Percentiles rank a stretch among this genome's conserved stretches.
phyloP scores from a whole-genome alignment of 2,888 invertebrate species.

The Thecophora atra region DNA sequence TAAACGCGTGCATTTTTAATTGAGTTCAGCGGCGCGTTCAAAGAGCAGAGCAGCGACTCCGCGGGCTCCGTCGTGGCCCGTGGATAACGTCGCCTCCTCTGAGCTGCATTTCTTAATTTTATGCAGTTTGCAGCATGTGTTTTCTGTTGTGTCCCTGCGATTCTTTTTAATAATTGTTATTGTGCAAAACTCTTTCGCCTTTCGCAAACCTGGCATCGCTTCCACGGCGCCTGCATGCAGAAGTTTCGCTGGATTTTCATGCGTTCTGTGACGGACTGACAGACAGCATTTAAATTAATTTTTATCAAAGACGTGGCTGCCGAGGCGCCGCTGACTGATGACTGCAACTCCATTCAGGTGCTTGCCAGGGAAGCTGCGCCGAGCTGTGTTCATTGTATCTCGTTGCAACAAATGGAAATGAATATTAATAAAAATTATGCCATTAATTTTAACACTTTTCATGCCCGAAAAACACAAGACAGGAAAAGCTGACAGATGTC shows the following conservation, averaged over 20 bases:
- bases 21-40: conserved; percentile 47
- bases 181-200: too few relatives aligned
- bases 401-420: conserved; percentile 9
- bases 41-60: background rate
- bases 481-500: background rate
- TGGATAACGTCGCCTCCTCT: background rate
- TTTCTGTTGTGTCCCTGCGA: too few relatives aligned
- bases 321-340: conserved; percentile 19
- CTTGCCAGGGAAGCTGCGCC: background rate
- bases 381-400: background rate
- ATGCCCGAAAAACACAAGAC: too few relatives aligned
- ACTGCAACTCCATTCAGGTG: background rate
- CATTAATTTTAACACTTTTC: background rate
- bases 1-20: conserved; percentile 48
- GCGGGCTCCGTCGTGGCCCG: background rate
- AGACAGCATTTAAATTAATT: conserved; percentile 20
- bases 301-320: conserved; percentile 19
- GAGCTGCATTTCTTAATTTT: conserved; percentile 1
- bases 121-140: conserved; percentile 2
- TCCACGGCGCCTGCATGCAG: background rate
- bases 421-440: conserved; percentile 19
- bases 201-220: background rate
- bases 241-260: conserved; percentile 25
- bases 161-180: too few relatives aligned
- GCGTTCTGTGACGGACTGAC: conserved; percentile 7